A percentile compares a stretch with the other conserved stretches of the same genome.
These are phyloP conservation scores for Chymomyza fuscimana DNA, from an alignment of 2,888 invertebrate genomes.

Conservation along the genomic window DNA sequence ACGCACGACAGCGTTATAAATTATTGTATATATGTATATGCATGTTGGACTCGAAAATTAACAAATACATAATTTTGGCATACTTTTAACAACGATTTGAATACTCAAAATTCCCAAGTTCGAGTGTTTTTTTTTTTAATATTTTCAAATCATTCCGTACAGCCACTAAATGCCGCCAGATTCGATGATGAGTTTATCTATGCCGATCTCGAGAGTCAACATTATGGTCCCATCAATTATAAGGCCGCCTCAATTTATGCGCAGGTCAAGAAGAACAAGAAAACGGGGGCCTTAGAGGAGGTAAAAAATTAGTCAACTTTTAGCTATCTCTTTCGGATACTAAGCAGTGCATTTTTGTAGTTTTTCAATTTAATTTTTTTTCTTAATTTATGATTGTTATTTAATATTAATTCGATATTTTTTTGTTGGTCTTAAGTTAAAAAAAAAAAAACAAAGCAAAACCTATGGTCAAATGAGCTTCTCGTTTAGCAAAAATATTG, in stretches of 20 bases:
- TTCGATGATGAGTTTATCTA: slow-evolving; percentile 88
- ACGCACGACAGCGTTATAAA: slow-evolving; percentile 72
- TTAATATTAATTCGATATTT: slow-evolving; percentile 17
- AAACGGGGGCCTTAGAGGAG: slow-evolving; percentile 76
- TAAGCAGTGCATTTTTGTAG: slow-evolving; percentile 54
- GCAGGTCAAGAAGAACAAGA: slow-evolving; percentile 84
- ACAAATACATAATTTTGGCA: background rate
- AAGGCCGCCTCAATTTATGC: slow-evolving; percentile 92
- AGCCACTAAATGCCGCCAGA: slow-evolving; percentile 89
- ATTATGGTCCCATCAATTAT: slow-evolving; percentile 95
- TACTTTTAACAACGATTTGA: background rate
- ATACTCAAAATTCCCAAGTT: background rate
- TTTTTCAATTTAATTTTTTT: background rate
- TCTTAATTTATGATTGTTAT: background rate
- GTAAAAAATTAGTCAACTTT: background rate
- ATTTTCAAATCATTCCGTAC: slow-evolving; percentile 52
- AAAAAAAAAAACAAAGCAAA: slow-evolving; percentile 14
- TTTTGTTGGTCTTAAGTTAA: slow-evolving; percentile 18
- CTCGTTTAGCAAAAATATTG: slow-evolving; percentile 35
- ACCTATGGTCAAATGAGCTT: slow-evolving; percentile 49
- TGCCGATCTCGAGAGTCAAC: slow-evolving; percentile 93
- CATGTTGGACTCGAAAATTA: slow-evolving; percentile 5
- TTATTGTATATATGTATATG: slow-evolving; percentile 50
- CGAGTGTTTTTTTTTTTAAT: background rate
- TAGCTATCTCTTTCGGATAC: background rate